Evolutionary conservation across 1,140 invertebrate genomes (phyloP).

Genomic region (Euglossa dilemma): DNA sequence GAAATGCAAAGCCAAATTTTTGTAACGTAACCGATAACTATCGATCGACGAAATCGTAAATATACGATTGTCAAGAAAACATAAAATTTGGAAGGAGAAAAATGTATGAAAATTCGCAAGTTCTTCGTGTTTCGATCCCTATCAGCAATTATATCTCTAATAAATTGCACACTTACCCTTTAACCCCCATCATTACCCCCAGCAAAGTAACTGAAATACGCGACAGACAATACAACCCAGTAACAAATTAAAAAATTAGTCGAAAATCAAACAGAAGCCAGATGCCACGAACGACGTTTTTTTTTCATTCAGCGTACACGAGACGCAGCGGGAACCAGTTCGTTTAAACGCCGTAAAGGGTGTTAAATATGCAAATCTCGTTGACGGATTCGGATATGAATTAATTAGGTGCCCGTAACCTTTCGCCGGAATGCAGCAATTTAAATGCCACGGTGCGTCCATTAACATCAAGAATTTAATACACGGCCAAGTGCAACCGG

Average conservation of each 20-base stretch:
- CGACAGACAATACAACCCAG: no score
- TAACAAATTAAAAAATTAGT: neutral
- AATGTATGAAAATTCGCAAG: no score
- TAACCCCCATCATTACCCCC: no score
- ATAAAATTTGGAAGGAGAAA: no score
- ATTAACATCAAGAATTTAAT: constrained; percentile 37
- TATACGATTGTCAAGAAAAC: no score
- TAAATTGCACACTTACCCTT: no score
- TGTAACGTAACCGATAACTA: no score
- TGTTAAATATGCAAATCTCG: constrained; percentile 32
- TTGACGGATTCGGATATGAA: constrained; percentile 38
- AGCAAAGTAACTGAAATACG: no score
- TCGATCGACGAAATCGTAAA: no score
- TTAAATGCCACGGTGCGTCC: constrained; percentile 14
- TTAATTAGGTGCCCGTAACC: constrained; percentile 33
- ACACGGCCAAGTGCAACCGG: neutral
- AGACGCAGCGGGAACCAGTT: neutral
- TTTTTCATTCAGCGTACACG: no score
- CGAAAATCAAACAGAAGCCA: neutral
- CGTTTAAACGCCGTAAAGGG: neutral
- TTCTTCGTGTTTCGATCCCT: neutral
- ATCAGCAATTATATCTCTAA: no score
- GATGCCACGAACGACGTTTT: neutral
- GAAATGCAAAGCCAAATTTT: no score
- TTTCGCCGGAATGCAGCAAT: constrained; percentile 12